Evolutionary conservation across 2,888 invertebrate genomes (phyloP).

Genomic region (Acanthosepion esculentum): DNA sequence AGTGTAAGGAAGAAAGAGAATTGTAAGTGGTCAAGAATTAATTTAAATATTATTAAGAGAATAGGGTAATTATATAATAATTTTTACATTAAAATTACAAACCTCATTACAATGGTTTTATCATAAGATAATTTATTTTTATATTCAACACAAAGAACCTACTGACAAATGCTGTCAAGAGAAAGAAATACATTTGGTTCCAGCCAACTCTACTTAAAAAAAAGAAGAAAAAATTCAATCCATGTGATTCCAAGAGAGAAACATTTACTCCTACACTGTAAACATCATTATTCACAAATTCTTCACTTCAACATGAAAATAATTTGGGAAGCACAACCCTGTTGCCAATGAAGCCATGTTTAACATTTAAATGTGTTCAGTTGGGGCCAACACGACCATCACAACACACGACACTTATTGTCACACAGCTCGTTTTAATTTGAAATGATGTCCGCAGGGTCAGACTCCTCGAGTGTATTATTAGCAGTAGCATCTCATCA

Average conservation of each 20-base stretch:
- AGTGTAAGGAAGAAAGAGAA: no score
- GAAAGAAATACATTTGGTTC: no score
- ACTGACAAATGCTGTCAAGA: no score
- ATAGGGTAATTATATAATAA: no score
- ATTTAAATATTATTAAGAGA: no score
- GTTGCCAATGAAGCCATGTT: not conserved
- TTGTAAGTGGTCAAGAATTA: no score
- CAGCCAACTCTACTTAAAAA: no score
- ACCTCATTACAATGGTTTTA: no score
- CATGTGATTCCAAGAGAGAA: not conserved
- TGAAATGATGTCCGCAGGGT: not conserved
- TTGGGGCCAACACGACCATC: not conserved
- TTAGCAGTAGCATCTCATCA: not conserved
- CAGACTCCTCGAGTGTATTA: not conserved
- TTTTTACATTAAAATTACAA: no score
- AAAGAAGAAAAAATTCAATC: not conserved
- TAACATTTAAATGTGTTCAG: not conserved
- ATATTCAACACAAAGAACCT: no score
- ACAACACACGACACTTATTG: not conserved
- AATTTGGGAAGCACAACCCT: not conserved
- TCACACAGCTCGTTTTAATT: slow-evolving; percentile 15
- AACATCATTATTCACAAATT: not conserved
- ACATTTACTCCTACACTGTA: not conserved
- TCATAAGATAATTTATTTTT: no score
- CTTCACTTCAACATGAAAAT: not conserved